Percentiles rank a stretch among this genome's conserved stretches.
phyloP scores from a whole-genome alignment of 2,888 invertebrate species.

The Aphidius colemani region DNA sequence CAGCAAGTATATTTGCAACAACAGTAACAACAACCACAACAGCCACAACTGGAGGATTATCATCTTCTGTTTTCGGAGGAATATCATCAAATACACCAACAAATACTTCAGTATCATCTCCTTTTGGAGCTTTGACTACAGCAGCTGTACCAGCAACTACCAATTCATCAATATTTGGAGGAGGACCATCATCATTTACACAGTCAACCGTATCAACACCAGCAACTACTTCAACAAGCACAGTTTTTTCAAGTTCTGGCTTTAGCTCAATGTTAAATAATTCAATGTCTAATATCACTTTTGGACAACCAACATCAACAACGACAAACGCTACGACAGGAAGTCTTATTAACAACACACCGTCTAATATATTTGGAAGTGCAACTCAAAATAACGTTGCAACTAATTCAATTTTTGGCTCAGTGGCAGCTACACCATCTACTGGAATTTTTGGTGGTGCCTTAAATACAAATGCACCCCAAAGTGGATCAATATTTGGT shows the following conservation, averaged over 20 bases:
- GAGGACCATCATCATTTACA: slow-evolving; percentile 4
- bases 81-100: slow-evolving; percentile 11
- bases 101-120: slow-evolving; percentile 16
- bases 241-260: slow-evolving; percentile 21
- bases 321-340: slow-evolving; percentile 20
- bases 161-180: slow-evolving; percentile 22
- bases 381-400: slow-evolving; percentile 23
- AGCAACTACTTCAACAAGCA: slow-evolving; percentile 20
- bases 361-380: slow-evolving; percentile 29
- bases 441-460: slow-evolving; percentile 27
- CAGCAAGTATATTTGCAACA: not conserved
- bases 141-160: not conserved
- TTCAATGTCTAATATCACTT: slow-evolving; percentile 26
- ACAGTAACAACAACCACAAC: not conserved
- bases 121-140: slow-evolving; percentile 14
- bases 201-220: slow-evolving; percentile 11
- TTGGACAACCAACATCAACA: slow-evolving; percentile 27
- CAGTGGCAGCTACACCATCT: slow-evolving; percentile 7
- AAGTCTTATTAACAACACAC: slow-evolving; percentile 8
- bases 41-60: not conserved
- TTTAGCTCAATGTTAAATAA: slow-evolving; percentile 27
- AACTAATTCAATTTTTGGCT: slow-evolving; percentile 29
- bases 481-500: slow-evolving; percentile 32
- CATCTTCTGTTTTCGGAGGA: slow-evolving; percentile 9
- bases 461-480: slow-evolving; percentile 28